Conservation (phyloP, 2,888 invertebrate genomes). For the Trichopoda pennipes region DNA sequence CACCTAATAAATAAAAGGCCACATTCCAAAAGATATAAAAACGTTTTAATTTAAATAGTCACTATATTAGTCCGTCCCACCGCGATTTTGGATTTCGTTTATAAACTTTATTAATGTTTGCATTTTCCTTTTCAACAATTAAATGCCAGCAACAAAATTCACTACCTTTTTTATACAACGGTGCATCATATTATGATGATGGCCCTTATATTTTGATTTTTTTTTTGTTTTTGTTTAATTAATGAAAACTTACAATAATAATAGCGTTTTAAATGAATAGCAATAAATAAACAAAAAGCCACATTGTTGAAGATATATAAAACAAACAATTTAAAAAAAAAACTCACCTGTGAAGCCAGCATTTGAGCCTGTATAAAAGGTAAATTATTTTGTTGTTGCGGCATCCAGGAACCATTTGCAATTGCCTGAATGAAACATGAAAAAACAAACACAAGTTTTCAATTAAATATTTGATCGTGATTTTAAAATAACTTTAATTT, state of each 20-base stretch:
- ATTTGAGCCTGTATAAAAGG: constrained; percentile 79
- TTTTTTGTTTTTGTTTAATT: background rate
- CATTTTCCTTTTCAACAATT: background rate
- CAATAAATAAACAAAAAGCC: constrained; percentile 4
- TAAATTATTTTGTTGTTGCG: constrained; percentile 75
- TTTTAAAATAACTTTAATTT: background rate
- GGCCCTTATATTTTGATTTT: background rate
- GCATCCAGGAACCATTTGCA: constrained; percentile 78
- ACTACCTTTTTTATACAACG: constrained; percentile 13
- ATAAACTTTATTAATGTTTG: background rate
- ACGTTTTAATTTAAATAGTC: no score
- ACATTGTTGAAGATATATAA: background rate
- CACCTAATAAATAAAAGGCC: no score
- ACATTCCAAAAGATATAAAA: no score
- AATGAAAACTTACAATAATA: background rate
- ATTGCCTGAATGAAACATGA: constrained; percentile 70
- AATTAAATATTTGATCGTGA: constrained; percentile 11
- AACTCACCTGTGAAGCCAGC: constrained; percentile 77
- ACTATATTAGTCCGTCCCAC: no score
- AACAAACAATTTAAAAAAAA: background rate
- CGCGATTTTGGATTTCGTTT: background rate
- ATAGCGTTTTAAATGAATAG: background rate
- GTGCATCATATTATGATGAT: background rate
- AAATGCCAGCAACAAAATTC: background rate
- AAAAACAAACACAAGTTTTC: constrained; percentile 35